Evolutionary conservation across 2,888 invertebrate species (phyloP).

Genomic region (Chromoteleia sp.): DNA sequence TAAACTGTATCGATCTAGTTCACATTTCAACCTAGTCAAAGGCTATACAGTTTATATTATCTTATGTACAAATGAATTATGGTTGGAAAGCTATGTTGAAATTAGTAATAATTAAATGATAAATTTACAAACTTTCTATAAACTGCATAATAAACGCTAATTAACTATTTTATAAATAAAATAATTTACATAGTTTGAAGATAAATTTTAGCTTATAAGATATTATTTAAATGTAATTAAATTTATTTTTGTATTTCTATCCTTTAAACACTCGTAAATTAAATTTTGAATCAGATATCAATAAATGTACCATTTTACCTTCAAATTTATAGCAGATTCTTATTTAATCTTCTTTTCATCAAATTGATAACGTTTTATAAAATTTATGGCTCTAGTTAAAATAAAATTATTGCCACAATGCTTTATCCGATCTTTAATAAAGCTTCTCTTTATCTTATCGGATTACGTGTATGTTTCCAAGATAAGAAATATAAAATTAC

Average conservation of each 20-base stretch:
- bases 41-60: not conserved
- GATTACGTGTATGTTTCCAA: too few relatives aligned
- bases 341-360: not conserved
- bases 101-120: too few relatives aligned
- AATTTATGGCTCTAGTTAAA: slow-evolving; percentile 24
- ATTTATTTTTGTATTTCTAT: too few relatives aligned
- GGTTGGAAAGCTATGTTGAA: not conserved
- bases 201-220: too few relatives aligned
- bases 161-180: too few relatives aligned
- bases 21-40: not conserved
- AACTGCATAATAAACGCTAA: too few relatives aligned
- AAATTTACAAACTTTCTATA: too few relatives aligned
- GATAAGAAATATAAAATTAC: too few relatives aligned
- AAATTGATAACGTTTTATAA: slow-evolving; percentile 2
- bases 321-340: not conserved
- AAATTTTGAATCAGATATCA: not conserved
- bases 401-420: slow-evolving; percentile 28
- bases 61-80: not conserved
- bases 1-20: slow-evolving; percentile 3
- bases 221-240: too few relatives aligned
- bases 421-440: slow-evolving; percentile 31
- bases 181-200: too few relatives aligned
- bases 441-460: too few relatives aligned
- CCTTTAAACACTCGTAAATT: too few relatives aligned
- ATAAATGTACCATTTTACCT: not conserved